A percentile compares a stretch with the other conserved stretches of the same genome.
phyloP scores from a whole-genome alignment of 2,113 vertebrate genomes.

The Apteryx owenii region DNA sequence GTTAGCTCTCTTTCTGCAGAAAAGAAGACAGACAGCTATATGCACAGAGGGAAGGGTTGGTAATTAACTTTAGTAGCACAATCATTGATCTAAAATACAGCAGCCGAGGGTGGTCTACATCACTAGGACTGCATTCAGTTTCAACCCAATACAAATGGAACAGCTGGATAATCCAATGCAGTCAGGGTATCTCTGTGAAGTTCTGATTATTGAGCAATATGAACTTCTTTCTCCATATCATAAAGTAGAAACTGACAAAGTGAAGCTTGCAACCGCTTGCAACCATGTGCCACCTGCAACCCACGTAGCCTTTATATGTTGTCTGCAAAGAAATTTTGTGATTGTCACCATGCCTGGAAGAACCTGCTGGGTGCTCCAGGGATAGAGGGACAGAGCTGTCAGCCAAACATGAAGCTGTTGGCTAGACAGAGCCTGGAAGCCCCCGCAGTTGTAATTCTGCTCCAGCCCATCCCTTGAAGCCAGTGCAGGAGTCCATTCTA shows the following conservation, averaged over 20 bases:
- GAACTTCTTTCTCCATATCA: not conserved
- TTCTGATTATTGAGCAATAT: not conserved
- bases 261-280: not conserved
- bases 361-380: not conserved
- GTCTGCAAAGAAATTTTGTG: not conserved
- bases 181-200: not conserved
- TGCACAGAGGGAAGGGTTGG: not conserved
- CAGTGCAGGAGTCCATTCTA: not conserved
- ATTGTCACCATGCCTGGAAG: not conserved
- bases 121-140: not conserved
- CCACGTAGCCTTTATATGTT: not conserved
- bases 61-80: not conserved
- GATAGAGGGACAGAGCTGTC: not conserved
- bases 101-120: not conserved
- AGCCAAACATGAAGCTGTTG: not conserved
- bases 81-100: not conserved
- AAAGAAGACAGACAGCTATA: not conserved
- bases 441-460: rapidly evolving
- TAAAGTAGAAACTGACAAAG: not conserved
- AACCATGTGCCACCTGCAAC: not conserved
- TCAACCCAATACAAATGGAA: not conserved
- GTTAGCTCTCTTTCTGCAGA: not conserved
- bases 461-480: not conserved
- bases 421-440: not conserved
- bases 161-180: not conserved